These are phyloP conservation scores for Agrochola lychnidis DNA, from an alignment of 2,888 invertebrate genomes.

Conservation along the genomic window DNA sequence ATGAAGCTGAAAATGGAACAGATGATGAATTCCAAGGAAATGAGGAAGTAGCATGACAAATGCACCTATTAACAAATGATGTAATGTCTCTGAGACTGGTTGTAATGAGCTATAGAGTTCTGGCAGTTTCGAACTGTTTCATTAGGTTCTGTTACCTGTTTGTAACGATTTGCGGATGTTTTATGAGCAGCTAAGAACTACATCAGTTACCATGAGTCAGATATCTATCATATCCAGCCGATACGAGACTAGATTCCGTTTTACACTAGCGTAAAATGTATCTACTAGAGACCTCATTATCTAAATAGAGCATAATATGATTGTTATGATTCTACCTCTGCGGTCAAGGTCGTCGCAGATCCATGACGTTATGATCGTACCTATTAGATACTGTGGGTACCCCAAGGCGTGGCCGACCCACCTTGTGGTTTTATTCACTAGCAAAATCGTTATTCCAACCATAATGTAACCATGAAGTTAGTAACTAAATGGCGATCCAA, in stretches of 20 bases:
- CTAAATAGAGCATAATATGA: conserved; percentile 60
- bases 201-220: conserved; percentile 23
- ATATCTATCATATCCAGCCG: background rate
- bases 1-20: conserved; percentile 33
- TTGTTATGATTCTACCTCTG: conserved; percentile 70
- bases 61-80: conserved; percentile 10
- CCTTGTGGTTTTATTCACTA: conserved; percentile 73
- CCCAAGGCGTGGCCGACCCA: conserved; percentile 76
- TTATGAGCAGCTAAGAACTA: conserved; percentile 21
- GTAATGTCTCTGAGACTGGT: background rate
- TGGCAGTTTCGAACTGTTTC: conserved; percentile 31
- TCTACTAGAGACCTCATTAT: conserved; percentile 37
- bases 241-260: conserved; percentile 20
- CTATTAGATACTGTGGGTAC: conserved; percentile 63
- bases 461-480: conserved; percentile 59
- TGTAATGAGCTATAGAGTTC: conserved; percentile 19
- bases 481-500: conserved; percentile 45
- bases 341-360: conserved; percentile 75
- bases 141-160: conserved; percentile 34
- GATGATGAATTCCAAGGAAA: conserved; percentile 27
- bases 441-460: conserved; percentile 71
- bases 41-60: conserved; percentile 6
- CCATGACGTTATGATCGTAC: conserved; percentile 72
- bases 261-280: conserved; percentile 29
- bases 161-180: conserved; percentile 38